phyloP scores from a whole-genome alignment of 92 coral and sea anemone genomes.

The Diadumene lineata region DNA sequence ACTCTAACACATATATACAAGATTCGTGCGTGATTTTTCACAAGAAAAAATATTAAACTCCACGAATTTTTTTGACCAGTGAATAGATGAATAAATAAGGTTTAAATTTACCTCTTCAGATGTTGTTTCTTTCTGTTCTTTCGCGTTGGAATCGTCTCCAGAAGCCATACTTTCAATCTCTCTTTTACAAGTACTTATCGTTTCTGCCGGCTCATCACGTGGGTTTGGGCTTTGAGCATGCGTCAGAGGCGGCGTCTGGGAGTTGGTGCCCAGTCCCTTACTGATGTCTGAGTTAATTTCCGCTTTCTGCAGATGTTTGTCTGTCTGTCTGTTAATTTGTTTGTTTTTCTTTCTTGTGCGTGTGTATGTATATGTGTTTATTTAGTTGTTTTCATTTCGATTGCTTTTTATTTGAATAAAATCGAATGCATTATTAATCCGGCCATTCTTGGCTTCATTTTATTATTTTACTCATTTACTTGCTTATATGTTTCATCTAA shows the following conservation, averaged over 20 bases:
- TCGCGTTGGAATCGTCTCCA: slow-evolving; percentile 89
- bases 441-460: too few relatives aligned
- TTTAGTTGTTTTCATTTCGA: too few relatives aligned
- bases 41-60: not conserved
- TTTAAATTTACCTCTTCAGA: slow-evolving; percentile 69
- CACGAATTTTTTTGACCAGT: not conserved
- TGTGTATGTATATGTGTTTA: too few relatives aligned
- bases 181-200: slow-evolving; percentile 48
- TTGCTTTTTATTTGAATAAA: too few relatives aligned
- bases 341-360: too few relatives aligned
- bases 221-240: slow-evolving; percentile 72
- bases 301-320: too few relatives aligned
- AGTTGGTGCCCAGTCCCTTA: slow-evolving; percentile 13
- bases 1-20: not conserved
- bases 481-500: too few relatives aligned
- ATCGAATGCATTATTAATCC: too few relatives aligned
- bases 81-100: slow-evolving; percentile 11
- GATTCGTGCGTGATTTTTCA: slow-evolving; percentile 1
- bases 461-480: too few relatives aligned
- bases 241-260: slow-evolving; percentile 47
- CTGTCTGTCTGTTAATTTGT: too few relatives aligned
- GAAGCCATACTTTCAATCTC: slow-evolving; percentile 86
- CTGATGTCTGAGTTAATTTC: not conserved
- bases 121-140: slow-evolving; percentile 86
- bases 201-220: slow-evolving; percentile 89